Base-by-base conservation (phyloP, 2,113 vertebrate genomes). In the Sciurus niger region DNA sequence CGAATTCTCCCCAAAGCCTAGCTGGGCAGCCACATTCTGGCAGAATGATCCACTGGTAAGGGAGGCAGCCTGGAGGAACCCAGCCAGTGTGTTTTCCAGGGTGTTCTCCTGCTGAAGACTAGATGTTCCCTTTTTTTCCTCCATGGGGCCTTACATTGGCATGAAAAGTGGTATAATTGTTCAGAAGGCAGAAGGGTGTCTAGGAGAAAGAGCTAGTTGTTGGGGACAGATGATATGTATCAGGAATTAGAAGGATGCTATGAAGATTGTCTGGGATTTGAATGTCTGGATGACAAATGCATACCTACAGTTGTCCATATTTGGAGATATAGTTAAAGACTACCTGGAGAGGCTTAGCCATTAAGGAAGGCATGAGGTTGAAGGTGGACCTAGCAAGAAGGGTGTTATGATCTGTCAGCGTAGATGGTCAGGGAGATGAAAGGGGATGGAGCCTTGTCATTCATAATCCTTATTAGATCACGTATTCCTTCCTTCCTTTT, bases 131-230 rank as follows among this genome's bases (percentile, higher is more conserved):
- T 43, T 65, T 34, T 77, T 91, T 95, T 83, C 24, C 37, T 94
- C 77, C 55, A 46, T 55, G 60, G 40, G 40, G 17, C 55, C 76
- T 96, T 72, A 70, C 24, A 2, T 2, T 48, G 70, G 10, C 55
- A 91, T 78, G 86, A 80, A 93, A 68, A 37, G 34, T 80, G n/a
- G 8, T 84, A 40, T 97, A n/a, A 55, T 88, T 58, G 68, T 65
- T 65, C 43, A 78, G 60, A 34, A 73, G 86, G 40, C 58, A 67
- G 65, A 37, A 11, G 11, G 46, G 24, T 24, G 17, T 8, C 9
- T 10, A 51, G 2, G 22, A 30, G 55, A 55, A 20, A 55, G n/a
- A 83, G 37, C 32, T 63, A 18, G 46, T 65, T 82, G 48, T 48
- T 96, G 73, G 79, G 88, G 24, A 90, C 30, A 20, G 37, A 30